Evolutionary conservation across 2,888 invertebrate species (phyloP), one percentile per base, ranked within the genome.

Genomic region (Agrotis segetum): DNA sequence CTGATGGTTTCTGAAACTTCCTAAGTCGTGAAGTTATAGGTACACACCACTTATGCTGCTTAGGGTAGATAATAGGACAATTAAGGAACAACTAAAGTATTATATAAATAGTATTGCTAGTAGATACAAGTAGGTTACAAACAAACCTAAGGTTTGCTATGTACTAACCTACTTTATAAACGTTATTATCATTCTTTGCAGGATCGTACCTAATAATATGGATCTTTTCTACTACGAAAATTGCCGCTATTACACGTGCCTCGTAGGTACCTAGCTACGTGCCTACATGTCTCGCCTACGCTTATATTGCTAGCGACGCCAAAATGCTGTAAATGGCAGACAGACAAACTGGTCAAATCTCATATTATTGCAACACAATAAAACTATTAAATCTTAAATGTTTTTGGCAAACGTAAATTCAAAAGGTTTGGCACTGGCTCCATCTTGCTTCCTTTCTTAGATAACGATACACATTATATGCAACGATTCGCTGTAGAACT

Each of bases 381-480:
- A 17, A 59, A 66, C 40, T 79, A 24, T 65, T 53, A 66, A 62
- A 74, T 64, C 44, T 53, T 46, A 62, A 60, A 74, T 50, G 61
- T 71, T 79, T 72, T 77, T 74, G 72, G 84, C 79, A 81, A 67
- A 83, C 74, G 69, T 76, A 76, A 81, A 74, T 76, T 61, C 60
- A 58, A 71, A 73, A 84, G 65, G 52, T 79, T 84, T 83, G 76
- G 84, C 84, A 74, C 65, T 68, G 53, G 61, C 59, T 65, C 24
- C 67, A n/a, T 68, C 44, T 58, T 70, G 63, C 29, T 71, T 68
- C 50, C 69, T 79, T 65, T 66, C 29, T 55, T 53, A 61, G 46
- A 69, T 69, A 84, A 79, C 61, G 71, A 72, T 70, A 62, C 55
- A 56, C 71, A 65, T 72, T 79, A 67, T 68, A 59, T 58, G 59